A percentile compares a stretch with the other conserved stretches of the same genome.
phyloP scores from a whole-genome alignment of 2,888 invertebrate genomes.

The Lithophane semibrunnea region DNA sequence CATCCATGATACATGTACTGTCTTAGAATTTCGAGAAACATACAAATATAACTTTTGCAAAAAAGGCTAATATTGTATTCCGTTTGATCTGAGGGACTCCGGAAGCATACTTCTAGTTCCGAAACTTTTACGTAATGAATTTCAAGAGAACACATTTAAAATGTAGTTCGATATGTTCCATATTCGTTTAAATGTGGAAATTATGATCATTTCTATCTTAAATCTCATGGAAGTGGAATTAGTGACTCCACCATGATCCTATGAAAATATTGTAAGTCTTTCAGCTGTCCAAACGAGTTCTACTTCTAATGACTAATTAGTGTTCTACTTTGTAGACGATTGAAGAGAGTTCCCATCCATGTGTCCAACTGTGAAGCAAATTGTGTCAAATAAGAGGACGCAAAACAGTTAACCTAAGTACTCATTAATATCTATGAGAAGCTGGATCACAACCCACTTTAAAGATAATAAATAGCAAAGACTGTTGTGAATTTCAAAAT shows the following conservation, averaged over 20 bases:
- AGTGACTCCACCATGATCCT: not conserved
- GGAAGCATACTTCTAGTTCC: not conserved
- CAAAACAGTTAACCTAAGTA: not conserved
- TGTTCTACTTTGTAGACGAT: not conserved
- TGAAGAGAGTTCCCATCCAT: not conserved
- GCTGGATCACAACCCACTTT: conserved; percentile 1
- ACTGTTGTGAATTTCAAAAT: conserved; percentile 38
- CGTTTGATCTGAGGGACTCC: not conserved
- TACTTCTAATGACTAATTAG: too few species aligned
- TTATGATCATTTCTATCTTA: not conserved
- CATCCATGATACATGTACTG: conserved; percentile 46
- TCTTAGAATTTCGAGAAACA: conserved; percentile 49
- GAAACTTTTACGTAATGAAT: not conserved
- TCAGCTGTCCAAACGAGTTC: not conserved
- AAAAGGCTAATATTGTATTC: not conserved
- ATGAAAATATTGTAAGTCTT: too few species aligned
- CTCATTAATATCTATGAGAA: conserved; percentile 1
- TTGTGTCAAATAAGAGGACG: conserved; percentile 6
- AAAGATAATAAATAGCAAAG: conserved; percentile 16
- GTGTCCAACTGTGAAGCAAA: conserved; percentile 4
- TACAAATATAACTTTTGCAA: conserved; percentile 35
- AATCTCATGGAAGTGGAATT: not conserved
- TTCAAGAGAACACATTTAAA: conserved; percentile 12
- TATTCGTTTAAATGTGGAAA: not conserved
- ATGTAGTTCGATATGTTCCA: not conserved